These are phyloP conservation scores for Propithecus deckenii DNA, from an alignment of 2,797 vertebrate genomes.

Conservation along the genomic window DNA sequence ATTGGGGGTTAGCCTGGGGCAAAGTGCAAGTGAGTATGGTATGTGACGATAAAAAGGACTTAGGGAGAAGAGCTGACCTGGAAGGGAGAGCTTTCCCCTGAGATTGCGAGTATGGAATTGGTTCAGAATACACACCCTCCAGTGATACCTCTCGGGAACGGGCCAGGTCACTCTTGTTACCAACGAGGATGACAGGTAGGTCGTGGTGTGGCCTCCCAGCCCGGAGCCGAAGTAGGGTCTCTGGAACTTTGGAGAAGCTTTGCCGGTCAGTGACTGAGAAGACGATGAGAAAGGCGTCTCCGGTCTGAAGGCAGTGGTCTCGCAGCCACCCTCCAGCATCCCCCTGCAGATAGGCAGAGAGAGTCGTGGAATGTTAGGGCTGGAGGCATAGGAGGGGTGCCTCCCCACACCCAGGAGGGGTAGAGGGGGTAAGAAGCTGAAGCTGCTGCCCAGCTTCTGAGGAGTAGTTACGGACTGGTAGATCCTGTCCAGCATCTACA, in stretches of 20 bases:
- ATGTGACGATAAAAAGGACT: neutral
- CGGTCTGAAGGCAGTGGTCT: conserved; percentile 91
- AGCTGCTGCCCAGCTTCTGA: neutral
- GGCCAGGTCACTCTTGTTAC: conserved; percentile 95
- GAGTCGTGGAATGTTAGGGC: neutral
- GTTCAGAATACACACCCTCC: conserved; percentile 87
- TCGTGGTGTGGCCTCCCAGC: conserved; percentile 90
- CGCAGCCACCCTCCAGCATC: conserved; percentile 82
- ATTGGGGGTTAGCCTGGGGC: neutral
- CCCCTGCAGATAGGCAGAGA: conserved; percentile 69
- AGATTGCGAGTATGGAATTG: neutral
- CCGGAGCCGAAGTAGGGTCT: conserved; percentile 89
- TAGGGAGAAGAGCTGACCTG: neutral
- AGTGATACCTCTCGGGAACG: conserved; percentile 92
- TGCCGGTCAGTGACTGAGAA: conserved; percentile 94
- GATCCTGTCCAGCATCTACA: neutral
- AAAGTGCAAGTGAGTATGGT: neutral
- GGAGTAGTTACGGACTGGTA: neutral
- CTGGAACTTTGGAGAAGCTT: conserved; percentile 92
- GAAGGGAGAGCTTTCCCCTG: neutral
- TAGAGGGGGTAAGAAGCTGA: neutral
- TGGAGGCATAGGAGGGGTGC: neutral
- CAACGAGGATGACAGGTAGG: conserved; percentile 93
- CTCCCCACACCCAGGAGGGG: neutral
- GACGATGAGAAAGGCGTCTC: conserved; percentile 93